Conservation (phyloP, 2,113 vertebrate species). For the Dendropsophus ebraccatus region DNA sequence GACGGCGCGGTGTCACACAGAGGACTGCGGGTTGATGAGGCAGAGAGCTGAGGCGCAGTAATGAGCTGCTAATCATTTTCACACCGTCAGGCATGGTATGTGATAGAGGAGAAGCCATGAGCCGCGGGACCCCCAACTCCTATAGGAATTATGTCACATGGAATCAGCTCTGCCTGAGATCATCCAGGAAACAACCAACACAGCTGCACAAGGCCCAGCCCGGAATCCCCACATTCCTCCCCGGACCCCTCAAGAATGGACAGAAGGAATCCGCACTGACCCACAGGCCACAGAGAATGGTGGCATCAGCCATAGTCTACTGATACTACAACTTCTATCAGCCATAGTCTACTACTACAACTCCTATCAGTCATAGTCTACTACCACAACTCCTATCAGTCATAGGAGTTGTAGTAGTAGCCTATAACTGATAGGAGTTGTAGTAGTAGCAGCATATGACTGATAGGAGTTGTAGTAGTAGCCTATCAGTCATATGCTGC, state of each 20-base stretch:
- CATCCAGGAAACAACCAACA: slow-evolving; percentile 5
- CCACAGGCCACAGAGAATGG: not conserved
- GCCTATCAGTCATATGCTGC: too few relatives aligned
- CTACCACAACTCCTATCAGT: too few relatives aligned
- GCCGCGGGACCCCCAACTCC: slow-evolving; percentile 30
- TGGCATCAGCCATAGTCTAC: too few relatives aligned
- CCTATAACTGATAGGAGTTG: too few relatives aligned
- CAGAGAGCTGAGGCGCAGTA: slow-evolving; percentile 39
- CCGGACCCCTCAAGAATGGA: not conserved
- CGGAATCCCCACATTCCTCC: not conserved
- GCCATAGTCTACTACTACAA: too few relatives aligned
- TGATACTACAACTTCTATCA: too few relatives aligned
- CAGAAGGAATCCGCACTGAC: not conserved
- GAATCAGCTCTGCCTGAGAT: slow-evolving; percentile 47
- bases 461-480: too few relatives aligned
- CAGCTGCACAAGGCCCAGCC: not conserved
- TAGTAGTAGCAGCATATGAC: too few relatives aligned
- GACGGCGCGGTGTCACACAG: not conserved
- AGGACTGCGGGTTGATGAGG: slow-evolving; percentile 8
- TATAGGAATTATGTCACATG: slow-evolving; percentile 48
- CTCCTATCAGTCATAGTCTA: too few relatives aligned
- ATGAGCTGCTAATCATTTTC: slow-evolving; percentile 55
- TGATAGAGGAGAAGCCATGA: slow-evolving; percentile 41
- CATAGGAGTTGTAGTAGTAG: too few relatives aligned
- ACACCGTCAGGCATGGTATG: slow-evolving; percentile 50